Conservation (phyloP, 2,113 vertebrate species). For the Gambusia affinis region DNA sequence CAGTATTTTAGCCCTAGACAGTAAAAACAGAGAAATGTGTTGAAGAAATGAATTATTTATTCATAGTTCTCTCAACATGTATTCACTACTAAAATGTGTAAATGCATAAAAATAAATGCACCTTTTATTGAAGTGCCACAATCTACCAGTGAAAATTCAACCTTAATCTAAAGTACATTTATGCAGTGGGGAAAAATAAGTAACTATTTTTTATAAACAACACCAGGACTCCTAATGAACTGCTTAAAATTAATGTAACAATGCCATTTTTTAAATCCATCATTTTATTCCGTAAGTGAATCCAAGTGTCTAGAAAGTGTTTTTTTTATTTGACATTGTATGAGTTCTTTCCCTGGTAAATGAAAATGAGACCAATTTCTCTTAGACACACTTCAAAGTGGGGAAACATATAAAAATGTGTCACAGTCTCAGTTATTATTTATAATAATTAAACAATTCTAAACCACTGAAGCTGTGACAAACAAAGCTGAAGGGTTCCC, state of each 20-base stretch:
- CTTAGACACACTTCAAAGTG: no score
- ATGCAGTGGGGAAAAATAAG: neutral
- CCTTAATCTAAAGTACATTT: neutral
- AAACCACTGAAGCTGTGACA: neutral
- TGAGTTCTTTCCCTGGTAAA: no score
- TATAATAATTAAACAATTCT: neutral
- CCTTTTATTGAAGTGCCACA: no score
- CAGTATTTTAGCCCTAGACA: constrained; percentile 91
- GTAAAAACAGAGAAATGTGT: constrained; percentile 20
- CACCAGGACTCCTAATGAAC: neutral
- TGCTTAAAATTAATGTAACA: neutral
- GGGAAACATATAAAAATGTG: no score
- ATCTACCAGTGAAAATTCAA: no score
- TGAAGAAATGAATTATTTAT: no score
- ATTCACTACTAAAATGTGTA: neutral
- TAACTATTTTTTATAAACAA: neutral
- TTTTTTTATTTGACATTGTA: neutral
- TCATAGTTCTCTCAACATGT: neutral
- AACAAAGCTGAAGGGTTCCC: neutral
- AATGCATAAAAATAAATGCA: neutral
- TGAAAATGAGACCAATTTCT: no score
- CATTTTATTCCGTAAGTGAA: neutral
- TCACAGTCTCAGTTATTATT: neutral
- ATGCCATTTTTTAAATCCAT: neutral
- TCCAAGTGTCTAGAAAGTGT: neutral